Base-by-base conservation (phyloP, 2,888 invertebrate species). In the Corythucha ciliata region DNA sequence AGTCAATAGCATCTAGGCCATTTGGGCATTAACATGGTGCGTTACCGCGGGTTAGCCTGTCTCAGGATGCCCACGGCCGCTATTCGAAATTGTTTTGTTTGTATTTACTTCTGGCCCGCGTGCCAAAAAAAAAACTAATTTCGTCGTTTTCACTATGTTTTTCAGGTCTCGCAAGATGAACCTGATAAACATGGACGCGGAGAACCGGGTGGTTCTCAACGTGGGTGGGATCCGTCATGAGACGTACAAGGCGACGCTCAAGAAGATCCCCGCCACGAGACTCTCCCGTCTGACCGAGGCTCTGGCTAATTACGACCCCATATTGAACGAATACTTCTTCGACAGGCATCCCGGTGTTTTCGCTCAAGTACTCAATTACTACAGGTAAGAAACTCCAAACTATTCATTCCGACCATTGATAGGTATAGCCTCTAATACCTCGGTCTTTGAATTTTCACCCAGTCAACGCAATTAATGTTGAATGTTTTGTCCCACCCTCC, bases 281-380 rank as follows among this genome's bases (percentile, higher is more conserved):
- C 76, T 96, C 60, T 94, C 94, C 45, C 75, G 93, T 58, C 78
- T 94, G 60, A 93, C 92, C 56, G 97, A 98, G 72, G 94, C 94
- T 39, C 77, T 97, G 64, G 96, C 93, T 68, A 98, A 97, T 75
- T 98, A 98, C 74, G 98, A 98, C 74, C 94, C 96, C 44, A 89
- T 97, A 65, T 80, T 97, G 65, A 97, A 98, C 72, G 98, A 98
- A 74, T 98, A 96, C 76, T 98, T 98, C 79, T 98, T 98, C 74
- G 97, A 94, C 72, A 74, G 93, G 62, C 94, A 96, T 74, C 94
- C 94, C 26, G 94, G 93, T 48, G 94, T 85, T 44, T 96, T 96
- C 72, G 93, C 92, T 52, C 94, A 96, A 74, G 88, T 91, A 64
- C 80, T 91, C 65, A 97, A 97, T 72, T 97, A 97, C 71, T 97